Evolutionary conservation across 2,113 vertebrate species (phyloP).

Genomic region (Pterocles gutturalis): DNA sequence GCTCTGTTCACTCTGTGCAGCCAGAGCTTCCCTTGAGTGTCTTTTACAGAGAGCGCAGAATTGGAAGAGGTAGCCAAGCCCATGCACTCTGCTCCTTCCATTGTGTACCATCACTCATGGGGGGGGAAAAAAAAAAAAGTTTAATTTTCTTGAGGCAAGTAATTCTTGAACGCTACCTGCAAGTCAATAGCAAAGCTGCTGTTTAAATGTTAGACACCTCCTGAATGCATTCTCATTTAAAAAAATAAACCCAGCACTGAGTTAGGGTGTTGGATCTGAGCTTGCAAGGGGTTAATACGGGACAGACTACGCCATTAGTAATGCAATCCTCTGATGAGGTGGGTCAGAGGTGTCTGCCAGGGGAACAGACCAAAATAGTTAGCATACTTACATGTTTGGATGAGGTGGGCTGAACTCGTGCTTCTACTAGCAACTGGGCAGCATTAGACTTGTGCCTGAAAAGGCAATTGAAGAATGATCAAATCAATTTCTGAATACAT

Average conservation of each 20-base stretch:
- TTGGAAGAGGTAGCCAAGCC: neutral
- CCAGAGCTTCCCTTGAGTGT: neutral
- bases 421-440: slow-evolving; percentile 92
- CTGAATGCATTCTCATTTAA: neutral
- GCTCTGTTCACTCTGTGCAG: neutral
- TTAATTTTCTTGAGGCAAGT: neutral
- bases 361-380: neutral
- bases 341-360: slow-evolving; percentile 52
- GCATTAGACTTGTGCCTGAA: slow-evolving; percentile 93
- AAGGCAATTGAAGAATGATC: slow-evolving; percentile 53
- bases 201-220: neutral
- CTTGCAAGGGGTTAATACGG: neutral
- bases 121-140: neutral
- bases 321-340: neutral
- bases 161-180: neutral
- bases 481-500: neutral
- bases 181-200: neutral
- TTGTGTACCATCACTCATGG: neutral
- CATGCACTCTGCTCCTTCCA: neutral
- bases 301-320: neutral
- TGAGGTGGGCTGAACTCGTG: slow-evolving; percentile 90
- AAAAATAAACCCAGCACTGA: neutral
- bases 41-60: neutral
- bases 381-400: slow-evolving; percentile 87
- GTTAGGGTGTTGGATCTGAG: neutral